phyloP scores from a whole-genome alignment of 2,888 invertebrate species.

The Eupithecia inturbata region DNA sequence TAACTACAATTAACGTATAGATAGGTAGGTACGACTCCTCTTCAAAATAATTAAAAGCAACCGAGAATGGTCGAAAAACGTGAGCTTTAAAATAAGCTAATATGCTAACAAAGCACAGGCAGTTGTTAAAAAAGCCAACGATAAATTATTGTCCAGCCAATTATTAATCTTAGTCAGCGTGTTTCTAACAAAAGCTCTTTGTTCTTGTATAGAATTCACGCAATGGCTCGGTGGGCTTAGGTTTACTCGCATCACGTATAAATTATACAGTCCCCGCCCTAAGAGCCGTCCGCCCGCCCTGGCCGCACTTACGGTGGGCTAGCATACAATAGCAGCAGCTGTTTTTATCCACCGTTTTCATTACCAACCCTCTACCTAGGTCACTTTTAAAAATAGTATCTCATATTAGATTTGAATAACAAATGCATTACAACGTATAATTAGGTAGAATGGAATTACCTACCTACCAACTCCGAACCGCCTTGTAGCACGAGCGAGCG shows the following conservation, averaged over 20 bases:
- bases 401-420: constrained; percentile 49
- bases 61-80: neutral
- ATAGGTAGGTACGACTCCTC: neutral
- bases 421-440: constrained; percentile 44
- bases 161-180: constrained; percentile 40
- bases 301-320: constrained; percentile 38
- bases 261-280: constrained; percentile 57
- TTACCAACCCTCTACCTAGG: constrained; percentile 49
- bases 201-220: constrained; percentile 57
- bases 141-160: constrained; percentile 38
- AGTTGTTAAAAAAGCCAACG: constrained; percentile 29
- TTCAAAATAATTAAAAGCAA: neutral
- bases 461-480: constrained; percentile 21
- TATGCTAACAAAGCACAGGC: neutral
- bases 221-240: constrained; percentile 57
- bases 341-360: constrained; percentile 54
- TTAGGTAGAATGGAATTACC: constrained; percentile 43
- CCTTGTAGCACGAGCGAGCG: constrained; percentile 28
- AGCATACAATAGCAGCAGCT: constrained; percentile 38
- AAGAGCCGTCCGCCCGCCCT: constrained; percentile 43
- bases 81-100: neutral
- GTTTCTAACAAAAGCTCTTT: constrained; percentile 57
- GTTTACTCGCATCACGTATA: constrained; percentile 51
- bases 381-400: constrained; percentile 62
- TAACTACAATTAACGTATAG: no score